Percentiles rank a stretch among this genome's conserved stretches.
These are phyloP conservation scores for Pachydiplax longipennis DNA, from an alignment of 2,888 invertebrate genomes.

Conservation along the genomic window DNA sequence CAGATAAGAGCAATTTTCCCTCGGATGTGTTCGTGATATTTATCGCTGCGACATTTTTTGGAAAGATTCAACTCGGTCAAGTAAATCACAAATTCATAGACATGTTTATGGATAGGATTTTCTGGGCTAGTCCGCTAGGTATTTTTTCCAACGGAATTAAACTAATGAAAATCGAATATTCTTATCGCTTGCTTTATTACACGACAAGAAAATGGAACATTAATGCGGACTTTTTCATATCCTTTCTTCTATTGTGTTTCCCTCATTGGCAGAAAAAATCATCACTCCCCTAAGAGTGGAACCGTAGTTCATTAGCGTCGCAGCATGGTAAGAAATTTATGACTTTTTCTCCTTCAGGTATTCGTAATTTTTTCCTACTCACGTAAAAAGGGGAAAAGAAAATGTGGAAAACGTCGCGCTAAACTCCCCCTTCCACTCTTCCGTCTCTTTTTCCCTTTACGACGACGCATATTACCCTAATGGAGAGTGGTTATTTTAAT, in stretches of 20 bases:
- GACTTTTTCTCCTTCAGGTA: slow-evolving; percentile 36
- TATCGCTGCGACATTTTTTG: too few species aligned
- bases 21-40: too few species aligned
- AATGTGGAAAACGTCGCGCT: neutral
- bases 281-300: neutral
- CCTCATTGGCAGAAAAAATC: neutral
- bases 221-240: neutral
- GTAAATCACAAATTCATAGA: too few species aligned
- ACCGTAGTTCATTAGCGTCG: neutral
- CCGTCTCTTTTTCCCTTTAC: neutral
- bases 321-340: slow-evolving; percentile 36
- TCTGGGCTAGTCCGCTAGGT: too few species aligned
- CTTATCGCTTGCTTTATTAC: too few species aligned
- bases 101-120: too few species aligned
- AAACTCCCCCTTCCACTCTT: neutral
- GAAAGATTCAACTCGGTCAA: too few species aligned
- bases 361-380: slow-evolving; percentile 19
- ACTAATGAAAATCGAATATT: too few species aligned
- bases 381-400: slow-evolving; percentile 1
- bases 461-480: slow-evolving; percentile 25
- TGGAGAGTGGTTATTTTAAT: slow-evolving; percentile 43
- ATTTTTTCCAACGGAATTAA: too few species aligned
- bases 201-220: neutral
- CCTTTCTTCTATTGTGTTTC: neutral
- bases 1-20: too few species aligned